These are phyloP conservation scores for Pandemis heparana DNA, from an alignment of 2,888 invertebrate species.

Conservation along the genomic window DNA sequence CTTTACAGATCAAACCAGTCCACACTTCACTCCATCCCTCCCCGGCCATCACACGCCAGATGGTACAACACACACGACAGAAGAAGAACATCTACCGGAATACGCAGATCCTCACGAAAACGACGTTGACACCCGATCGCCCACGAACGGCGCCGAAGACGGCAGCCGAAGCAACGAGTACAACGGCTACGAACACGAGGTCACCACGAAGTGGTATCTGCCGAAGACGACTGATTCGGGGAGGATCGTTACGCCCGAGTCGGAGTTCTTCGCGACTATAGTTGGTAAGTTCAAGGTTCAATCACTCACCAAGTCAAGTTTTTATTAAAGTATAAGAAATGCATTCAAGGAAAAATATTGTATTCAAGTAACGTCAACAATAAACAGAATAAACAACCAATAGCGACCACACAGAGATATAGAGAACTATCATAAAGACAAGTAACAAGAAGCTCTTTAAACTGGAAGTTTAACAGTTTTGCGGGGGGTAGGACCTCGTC, in stretches of 20 bases:
- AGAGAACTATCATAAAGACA: too few species aligned
- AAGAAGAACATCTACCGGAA: constrained; percentile 79
- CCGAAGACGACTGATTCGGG: constrained; percentile 77
- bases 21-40: constrained; percentile 71
- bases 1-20: constrained; percentile 68
- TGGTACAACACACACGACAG: constrained; percentile 77
- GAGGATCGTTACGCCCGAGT: constrained; percentile 78
- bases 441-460: too few species aligned
- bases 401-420: too few species aligned
- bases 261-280: constrained; percentile 80
- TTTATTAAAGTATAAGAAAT: too few species aligned
- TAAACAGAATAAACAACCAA: too few species aligned
- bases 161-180: constrained; percentile 56
- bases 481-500: too few species aligned
- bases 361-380: too few species aligned
- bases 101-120: constrained; percentile 69
- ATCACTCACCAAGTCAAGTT: too few species aligned
- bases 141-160: constrained; percentile 61
- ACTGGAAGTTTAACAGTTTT: too few species aligned
- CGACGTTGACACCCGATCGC: constrained; percentile 70
- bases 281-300: constrained; percentile 66
- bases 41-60: constrained; percentile 65
- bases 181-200: constrained; percentile 75
- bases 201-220: constrained; percentile 80
- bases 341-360: too few species aligned